Evolutionary conservation across 2,797 vertebrate species (phyloP).

Genomic region (Paguma larvata): DNA sequence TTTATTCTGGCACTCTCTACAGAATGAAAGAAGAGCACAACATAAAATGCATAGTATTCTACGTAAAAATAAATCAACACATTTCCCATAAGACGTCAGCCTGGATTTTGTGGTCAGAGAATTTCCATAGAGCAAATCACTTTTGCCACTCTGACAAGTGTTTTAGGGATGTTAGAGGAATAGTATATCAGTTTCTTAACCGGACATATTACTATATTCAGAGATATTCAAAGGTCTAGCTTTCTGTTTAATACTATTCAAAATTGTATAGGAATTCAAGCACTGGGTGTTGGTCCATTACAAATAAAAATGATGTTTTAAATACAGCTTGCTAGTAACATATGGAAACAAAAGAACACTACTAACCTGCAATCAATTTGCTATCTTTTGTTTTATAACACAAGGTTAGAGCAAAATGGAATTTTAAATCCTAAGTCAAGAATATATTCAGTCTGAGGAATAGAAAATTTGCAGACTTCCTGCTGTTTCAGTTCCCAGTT

Average conservation of each 20-base stretch:
- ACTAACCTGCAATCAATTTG: background rate
- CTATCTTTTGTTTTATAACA: background rate
- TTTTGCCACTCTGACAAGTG: background rate
- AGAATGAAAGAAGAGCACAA: background rate
- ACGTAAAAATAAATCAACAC: background rate
- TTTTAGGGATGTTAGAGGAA: background rate
- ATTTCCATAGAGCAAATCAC: background rate
- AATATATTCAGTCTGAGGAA: slow-evolving; percentile 20
- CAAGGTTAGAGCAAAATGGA: background rate
- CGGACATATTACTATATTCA: background rate
- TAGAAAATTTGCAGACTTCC: slow-evolving; percentile 64
- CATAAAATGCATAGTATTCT: background rate
- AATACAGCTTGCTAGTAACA: background rate
- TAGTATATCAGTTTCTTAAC: background rate
- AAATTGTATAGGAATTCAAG: background rate
- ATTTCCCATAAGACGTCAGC: background rate
- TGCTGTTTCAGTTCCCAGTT: background rate
- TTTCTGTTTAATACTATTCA: slow-evolving; percentile 23
- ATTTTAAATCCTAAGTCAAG: slow-evolving; percentile 5
- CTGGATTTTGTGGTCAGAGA: background rate
- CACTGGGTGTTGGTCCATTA: background rate
- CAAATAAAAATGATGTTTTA: background rate
- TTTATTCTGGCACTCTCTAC: slow-evolving; percentile 38
- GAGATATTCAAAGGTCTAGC: background rate
- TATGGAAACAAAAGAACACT: background rate